These are phyloP conservation scores for Xestia ashworthii DNA, from an alignment of 2,888 invertebrate species.

Conservation along the genomic window DNA sequence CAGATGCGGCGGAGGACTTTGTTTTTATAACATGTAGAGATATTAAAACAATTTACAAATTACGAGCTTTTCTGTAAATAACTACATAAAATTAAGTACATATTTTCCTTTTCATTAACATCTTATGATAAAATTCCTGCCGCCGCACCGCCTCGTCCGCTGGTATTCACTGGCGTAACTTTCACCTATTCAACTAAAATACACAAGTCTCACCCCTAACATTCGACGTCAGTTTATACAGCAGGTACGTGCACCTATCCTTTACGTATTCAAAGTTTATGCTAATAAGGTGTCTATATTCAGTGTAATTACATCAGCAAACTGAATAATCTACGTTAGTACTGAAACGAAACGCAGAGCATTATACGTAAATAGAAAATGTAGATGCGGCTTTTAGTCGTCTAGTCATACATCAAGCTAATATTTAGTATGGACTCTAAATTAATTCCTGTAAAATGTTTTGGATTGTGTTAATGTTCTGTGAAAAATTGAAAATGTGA, in stretches of 20 bases:
- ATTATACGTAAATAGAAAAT: background rate
- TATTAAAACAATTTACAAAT: too few species aligned
- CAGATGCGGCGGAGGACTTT: too few species aligned
- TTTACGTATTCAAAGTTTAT: slow-evolving; percentile 46
- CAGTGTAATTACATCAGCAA: slow-evolving; percentile 45
- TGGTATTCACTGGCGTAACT: background rate
- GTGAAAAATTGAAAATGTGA: too few species aligned
- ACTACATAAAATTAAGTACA: too few species aligned
- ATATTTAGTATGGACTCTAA: background rate
- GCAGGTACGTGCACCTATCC: slow-evolving; percentile 1
- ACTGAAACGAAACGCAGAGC: slow-evolving; percentile 6
- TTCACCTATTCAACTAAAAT: background rate
- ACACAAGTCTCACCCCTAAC: background rate
- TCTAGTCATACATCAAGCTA: background rate
- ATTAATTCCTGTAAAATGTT: background rate
- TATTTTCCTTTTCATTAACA: background rate
- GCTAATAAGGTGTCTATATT: slow-evolving; percentile 56
- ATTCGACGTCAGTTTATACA: background rate
- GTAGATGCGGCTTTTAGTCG: slow-evolving; percentile 6
- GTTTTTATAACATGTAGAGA: too few species aligned
- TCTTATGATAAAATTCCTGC: background rate
- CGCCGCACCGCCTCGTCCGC: too few species aligned
- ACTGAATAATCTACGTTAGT: slow-evolving; percentile 45
- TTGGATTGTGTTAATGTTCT: background rate
- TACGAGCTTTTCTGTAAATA: too few species aligned